Evolutionary conservation across 2,797 vertebrate genomes (phyloP).

Genomic region (Hydrolagus colliei): DNA sequence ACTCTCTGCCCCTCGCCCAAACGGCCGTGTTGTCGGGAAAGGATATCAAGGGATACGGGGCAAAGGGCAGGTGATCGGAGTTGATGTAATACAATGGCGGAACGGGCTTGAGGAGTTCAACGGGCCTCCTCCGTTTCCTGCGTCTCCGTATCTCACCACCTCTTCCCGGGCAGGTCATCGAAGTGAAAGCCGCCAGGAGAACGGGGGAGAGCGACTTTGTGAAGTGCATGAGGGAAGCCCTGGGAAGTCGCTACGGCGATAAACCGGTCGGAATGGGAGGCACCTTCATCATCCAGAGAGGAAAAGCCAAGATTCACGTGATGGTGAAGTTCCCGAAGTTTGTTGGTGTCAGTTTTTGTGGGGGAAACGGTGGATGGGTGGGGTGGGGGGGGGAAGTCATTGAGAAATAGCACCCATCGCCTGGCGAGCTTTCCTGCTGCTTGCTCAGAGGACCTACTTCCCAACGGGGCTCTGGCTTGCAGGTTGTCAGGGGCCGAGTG

Average conservation of each 20-base stretch:
- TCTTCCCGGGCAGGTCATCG: slow-evolving; percentile 67
- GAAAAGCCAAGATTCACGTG: slow-evolving; percentile 86
- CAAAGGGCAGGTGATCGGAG: no score
- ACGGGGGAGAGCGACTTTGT: slow-evolving; percentile 80
- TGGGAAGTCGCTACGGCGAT: slow-evolving; percentile 73
- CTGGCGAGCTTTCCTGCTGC: neutral
- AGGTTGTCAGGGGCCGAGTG: neutral
- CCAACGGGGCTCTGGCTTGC: neutral
- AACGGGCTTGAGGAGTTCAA: no score
- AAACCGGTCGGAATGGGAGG: slow-evolving; percentile 84
- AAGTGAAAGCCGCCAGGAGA: slow-evolving; percentile 76
- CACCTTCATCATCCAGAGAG: slow-evolving; percentile 85
- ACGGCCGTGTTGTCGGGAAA: no score
- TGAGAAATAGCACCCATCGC: neutral
- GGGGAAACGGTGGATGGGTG: neutral
- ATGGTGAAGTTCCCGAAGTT: slow-evolving; percentile 68
- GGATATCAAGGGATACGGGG: no score
- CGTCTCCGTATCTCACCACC: no score
- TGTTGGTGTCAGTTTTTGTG: neutral
- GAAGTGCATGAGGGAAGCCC: slow-evolving; percentile 73
- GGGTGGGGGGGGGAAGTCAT: neutral
- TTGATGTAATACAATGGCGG: no score
- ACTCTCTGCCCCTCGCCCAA: no score
- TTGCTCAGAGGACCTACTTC: neutral
- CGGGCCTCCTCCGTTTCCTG: no score